Evolutionary conservation across 2,797 vertebrate species (phyloP), one percentile per base, ranked within the genome.

Genomic region (Crax fasciolata): DNA sequence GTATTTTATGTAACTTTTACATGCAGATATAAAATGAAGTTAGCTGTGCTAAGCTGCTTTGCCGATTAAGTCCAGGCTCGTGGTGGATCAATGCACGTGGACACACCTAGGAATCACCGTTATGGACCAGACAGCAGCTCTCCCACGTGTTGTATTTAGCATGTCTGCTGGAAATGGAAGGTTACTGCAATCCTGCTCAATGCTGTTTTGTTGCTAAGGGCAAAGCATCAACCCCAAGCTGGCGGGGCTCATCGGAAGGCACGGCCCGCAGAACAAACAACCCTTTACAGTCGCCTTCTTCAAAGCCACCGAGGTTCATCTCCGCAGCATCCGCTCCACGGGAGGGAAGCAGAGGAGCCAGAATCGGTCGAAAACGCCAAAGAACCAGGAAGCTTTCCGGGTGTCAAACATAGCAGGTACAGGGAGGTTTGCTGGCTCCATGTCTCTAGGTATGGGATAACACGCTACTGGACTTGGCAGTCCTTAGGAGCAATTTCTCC

Each of bases 231-330:
- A 99, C 73, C 99, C 99, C 92, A 99, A 99, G 55, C 66, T 99
- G 97, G 99, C 98, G 0, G 99, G 99, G 54, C 98, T 99, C 24
- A 98, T 99, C 6, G 99, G 99, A 66, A 98, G 98, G 80, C 99
- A 98, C 4, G 99, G 99, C 72, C 99, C 99, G 2, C 99, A 99
- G 98, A 99, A 99, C 97, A 99, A 99, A 97, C 99, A 99, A 94
- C 99, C 99, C 9, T 99, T 99, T 98, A 99, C 99, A 74, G 99
- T 99, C 91, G 99, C 99, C 95, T 99, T 99, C 97, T 99, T 99
- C 97, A 99, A 99, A 98, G 99, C 99, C 93, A 99, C 99, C 0
- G 99, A 99, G 97, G 98, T 99, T 51, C 99, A 99, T 92, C 98
- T 99, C 85, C 99, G 99, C 80, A 99, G 99, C 75, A 98, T 99